A percentile compares a stretch with the other conserved stretches of the same genome.
Evolutionary conservation across 1,140 invertebrate species (phyloP).

Genomic region (Hydropsyche tenuis): DNA sequence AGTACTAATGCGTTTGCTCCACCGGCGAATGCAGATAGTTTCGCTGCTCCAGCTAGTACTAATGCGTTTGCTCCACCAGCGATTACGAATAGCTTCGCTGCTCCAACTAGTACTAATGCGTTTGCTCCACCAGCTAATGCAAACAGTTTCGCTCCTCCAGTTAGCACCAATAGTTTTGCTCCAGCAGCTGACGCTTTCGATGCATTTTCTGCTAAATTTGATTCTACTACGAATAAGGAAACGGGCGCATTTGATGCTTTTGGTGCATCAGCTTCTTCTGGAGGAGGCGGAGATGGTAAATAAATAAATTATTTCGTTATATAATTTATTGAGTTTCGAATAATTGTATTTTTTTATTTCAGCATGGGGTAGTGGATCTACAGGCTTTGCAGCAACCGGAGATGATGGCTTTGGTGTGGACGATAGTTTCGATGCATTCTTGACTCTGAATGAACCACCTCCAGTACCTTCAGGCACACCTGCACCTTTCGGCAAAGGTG

Average conservation of each 20-base stretch:
- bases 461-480: conserved; percentile 67
- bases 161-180: background rate
- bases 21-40: background rate
- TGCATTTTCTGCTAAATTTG: conserved; percentile 87
- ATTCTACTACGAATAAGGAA: conserved; percentile 63
- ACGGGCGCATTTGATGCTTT: conserved; percentile 62
- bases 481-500: conserved; percentile 64
- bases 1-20: background rate
- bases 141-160: conserved; percentile 10
- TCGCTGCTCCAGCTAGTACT: conserved; percentile 16
- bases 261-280: conserved; percentile 34
- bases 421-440: conserved; percentile 83
- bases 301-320: background rate
- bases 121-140: background rate
- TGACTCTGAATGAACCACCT: conserved; percentile 78
- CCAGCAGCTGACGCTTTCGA: conserved; percentile 72
- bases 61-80: background rate
- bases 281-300: conserved; percentile 56
- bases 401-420: conserved; percentile 69
- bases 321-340: background rate
- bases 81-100: conserved; percentile 2
- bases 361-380: conserved; percentile 68
- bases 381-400: conserved; percentile 52
- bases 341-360: conserved; percentile 37
- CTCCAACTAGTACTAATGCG: background rate